Evolutionary conservation across 1,140 invertebrate species (phyloP).

Genomic region (Triops cancriformis): DNA sequence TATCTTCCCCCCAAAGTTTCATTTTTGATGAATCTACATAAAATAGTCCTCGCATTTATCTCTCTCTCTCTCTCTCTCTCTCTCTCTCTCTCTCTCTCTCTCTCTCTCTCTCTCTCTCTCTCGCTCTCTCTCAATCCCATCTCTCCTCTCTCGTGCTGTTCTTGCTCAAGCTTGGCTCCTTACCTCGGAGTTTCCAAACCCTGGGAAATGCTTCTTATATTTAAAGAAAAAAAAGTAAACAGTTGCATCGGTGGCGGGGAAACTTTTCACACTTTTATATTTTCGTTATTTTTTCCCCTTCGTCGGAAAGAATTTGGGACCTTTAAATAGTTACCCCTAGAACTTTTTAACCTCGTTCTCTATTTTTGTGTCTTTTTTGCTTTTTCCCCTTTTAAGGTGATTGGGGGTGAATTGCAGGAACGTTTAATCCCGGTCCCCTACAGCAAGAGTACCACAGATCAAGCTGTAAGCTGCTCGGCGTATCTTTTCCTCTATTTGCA

Average conservation of each 20-base stretch:
- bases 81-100: background rate
- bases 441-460: conserved; percentile 98
- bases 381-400: conserved; percentile 68
- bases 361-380: conserved; percentile 18
- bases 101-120: background rate
- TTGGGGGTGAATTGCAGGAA: conserved; percentile 98
- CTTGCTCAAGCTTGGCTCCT: conserved; percentile 15
- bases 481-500: conserved; percentile 23
- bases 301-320: conserved; percentile 10
- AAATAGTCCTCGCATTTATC: conserved; percentile 2
- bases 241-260: background rate
- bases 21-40: background rate
- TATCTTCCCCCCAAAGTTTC: background rate
- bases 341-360: conserved; percentile 19
- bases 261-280: background rate
- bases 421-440: conserved; percentile 97
- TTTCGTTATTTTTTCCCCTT: background rate
- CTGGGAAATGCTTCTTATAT: background rate
- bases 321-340: background rate
- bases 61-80: background rate
- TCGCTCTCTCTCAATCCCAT: too few relatives aligned
- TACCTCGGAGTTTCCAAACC: background rate
- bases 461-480: conserved; percentile 82
- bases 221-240: background rate
- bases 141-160: conserved; percentile 18